A percentile compares a stretch with the other conserved stretches of the same genome.
Evolutionary conservation across 1,140 invertebrate species (phyloP).

Genomic region (Meloidogyne hapla): DNA sequence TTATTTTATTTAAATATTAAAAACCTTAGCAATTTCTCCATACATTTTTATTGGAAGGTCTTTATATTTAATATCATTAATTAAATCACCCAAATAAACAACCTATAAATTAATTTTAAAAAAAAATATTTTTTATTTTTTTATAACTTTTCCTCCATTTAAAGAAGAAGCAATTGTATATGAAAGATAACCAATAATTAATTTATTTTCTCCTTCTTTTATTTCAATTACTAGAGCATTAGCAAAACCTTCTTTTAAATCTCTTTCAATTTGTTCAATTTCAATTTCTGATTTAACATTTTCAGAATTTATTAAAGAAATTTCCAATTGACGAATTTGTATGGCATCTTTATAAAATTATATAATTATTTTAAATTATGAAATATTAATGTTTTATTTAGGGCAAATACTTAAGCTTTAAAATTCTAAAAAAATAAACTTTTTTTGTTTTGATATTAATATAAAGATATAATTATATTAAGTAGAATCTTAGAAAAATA

Average conservation of each 20-base stretch:
- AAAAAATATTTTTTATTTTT: neutral
- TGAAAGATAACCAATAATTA: conserved; percentile 2
- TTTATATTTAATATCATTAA: neutral
- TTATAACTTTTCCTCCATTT: neutral
- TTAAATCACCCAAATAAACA: neutral
- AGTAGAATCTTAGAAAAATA: too few species aligned
- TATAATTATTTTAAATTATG: neutral
- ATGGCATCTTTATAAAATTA: neutral
- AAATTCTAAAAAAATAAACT: too few species aligned
- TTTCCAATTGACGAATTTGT: neutral
- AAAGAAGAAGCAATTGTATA: neutral
- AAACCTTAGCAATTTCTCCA: neutral
- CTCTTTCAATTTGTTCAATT: conserved; percentile 6
- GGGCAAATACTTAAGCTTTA: too few species aligned
- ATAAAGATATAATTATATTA: too few species aligned
- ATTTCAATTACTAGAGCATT: neutral
- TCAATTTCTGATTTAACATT: neutral
- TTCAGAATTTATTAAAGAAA: neutral
- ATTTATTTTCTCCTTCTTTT: too few species aligned
- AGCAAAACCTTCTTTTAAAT: neutral
- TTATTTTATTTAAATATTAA: too few species aligned
- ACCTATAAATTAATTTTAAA: neutral
- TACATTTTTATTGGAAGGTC: neutral
- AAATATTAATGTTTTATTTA: too few species aligned
- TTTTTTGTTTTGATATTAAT: too few species aligned